A percentile compares a stretch with the other conserved stretches of the same genome.
phyloP scores from a whole-genome alignment of 1,140 invertebrate genomes.

The Platyscapa corneri region DNA sequence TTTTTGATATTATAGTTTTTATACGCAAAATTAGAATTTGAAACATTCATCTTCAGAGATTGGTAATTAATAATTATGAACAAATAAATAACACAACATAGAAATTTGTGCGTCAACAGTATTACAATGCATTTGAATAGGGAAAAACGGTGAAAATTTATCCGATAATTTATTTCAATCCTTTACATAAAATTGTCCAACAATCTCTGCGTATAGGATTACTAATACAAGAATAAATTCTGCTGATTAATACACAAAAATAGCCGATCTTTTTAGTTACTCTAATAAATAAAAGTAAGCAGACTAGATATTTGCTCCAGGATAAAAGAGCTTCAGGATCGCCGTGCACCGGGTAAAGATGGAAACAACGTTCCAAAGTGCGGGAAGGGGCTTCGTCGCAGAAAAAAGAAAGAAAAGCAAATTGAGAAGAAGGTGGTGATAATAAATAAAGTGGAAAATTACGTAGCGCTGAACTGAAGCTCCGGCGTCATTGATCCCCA shows the following conservation, averaged over 20 bases:
- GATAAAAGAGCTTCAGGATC: neutral
- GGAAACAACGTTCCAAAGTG: neutral
- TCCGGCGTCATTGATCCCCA: too few species aligned
- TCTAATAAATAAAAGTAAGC: neutral
- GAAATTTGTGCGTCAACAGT: too few species aligned
- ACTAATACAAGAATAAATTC: neutral
- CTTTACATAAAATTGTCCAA: neutral
- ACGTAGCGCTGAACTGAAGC: neutral
- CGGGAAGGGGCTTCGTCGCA: neutral
- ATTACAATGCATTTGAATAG: too few species aligned
- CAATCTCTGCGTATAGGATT: neutral
- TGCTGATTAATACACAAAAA: neutral
- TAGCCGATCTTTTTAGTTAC: too few species aligned
- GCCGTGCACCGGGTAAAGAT: neutral
- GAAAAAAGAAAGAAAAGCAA: neutral
- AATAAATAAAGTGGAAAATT: neutral
- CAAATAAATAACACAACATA: too few species aligned
- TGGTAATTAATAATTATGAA: too few species aligned
- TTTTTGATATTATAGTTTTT: too few species aligned
- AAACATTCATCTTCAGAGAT: too few species aligned
- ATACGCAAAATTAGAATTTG: too few species aligned
- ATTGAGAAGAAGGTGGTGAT: neutral
- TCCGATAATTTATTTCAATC: too few species aligned
- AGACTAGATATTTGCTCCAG: neutral
- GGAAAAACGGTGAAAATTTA: too few species aligned